Evolutionary conservation across 2,888 invertebrate genomes (phyloP), one percentile per base, ranked within the genome.

Genomic region (Phaonia tiefii): DNA sequence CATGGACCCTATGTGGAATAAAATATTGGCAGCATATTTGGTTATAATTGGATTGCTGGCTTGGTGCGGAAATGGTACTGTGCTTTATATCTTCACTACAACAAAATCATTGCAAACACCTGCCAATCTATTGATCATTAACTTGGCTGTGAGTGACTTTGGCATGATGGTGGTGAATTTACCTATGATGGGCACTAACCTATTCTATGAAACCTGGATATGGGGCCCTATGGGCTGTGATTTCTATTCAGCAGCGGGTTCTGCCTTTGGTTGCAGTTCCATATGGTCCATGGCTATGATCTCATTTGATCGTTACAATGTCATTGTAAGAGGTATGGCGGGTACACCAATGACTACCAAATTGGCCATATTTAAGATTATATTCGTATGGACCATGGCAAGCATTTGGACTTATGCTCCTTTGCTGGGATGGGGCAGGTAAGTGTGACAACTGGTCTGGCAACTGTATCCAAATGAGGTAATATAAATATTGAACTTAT

Each of bases 261-360:
- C n/a, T n/a, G n/a, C n/a, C n/a, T n/a, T n/a, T n/a, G n/a, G n/a
- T n/a, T n/a, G n/a, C n/a, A n/a, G n/a, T 97, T 46, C 92, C 97
- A 77, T 97, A 96, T 88, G 98, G 96, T 95, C 96, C 37, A 96
- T 98, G 96, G 95, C 95, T n/a, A 94, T 95, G 94, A 97, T 98
- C 85, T 96, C 98, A 75, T 93, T 97, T 98, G 98, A n/a, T n/a
- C n/a, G n/a, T n/a, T n/a, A n/a, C n/a, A n/a, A n/a, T n/a, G n/a
- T n/a, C n/a, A n/a, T n/a, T 88, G 97, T 98, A 46, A 96, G 96
- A 91, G 96, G 97, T 85, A 93, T 98, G 86, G 94, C 96, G 72
- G 97, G 95, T n/a, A 94, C 95, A 86, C 96, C 96, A 25, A 92
- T 97, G 93, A 95, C 95, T 69, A 95, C 94, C 87, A 96, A 95